phyloP scores from a whole-genome alignment of 2,797 vertebrate genomes.

The Antrozous pallidus region DNA sequence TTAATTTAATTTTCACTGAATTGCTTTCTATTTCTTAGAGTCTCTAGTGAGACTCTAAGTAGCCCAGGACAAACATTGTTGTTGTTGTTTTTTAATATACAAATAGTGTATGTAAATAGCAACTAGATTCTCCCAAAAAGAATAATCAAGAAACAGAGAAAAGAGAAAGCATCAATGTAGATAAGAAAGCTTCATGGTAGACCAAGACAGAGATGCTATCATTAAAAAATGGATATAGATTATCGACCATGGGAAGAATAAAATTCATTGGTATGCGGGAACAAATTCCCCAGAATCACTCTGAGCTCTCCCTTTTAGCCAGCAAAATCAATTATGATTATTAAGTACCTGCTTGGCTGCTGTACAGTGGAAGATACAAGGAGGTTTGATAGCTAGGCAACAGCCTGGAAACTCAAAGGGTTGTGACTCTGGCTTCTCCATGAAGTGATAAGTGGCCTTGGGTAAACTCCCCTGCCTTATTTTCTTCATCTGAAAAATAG shows the following conservation, averaged over 20 bases:
- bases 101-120: constrained; percentile 42
- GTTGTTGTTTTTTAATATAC: neutral
- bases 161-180: constrained; percentile 35
- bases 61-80: neutral
- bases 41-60: neutral
- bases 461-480: constrained; percentile 51
- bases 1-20: constrained; percentile 20
- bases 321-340: constrained; percentile 70
- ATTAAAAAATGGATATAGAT: constrained; percentile 44
- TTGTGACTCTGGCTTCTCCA: constrained; percentile 54
- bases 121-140: constrained; percentile 17
- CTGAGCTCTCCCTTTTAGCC: constrained; percentile 41
- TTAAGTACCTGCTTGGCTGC: constrained; percentile 56
- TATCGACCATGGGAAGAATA: constrained; percentile 54
- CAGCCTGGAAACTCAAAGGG: constrained; percentile 51
- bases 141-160: constrained; percentile 45
- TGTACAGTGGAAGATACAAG: constrained; percentile 10
- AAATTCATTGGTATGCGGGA: constrained; percentile 54
- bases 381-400: constrained; percentile 74
- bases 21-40: constrained; percentile 13
- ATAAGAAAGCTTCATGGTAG: constrained; percentile 38
- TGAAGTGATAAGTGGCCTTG: constrained; percentile 70
- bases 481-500: constrained; percentile 59
- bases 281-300: constrained; percentile 59
- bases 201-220: constrained; percentile 18